Base-by-base conservation (phyloP, 2,797 vertebrate genomes). In the Eidolon dupreanum region DNA sequence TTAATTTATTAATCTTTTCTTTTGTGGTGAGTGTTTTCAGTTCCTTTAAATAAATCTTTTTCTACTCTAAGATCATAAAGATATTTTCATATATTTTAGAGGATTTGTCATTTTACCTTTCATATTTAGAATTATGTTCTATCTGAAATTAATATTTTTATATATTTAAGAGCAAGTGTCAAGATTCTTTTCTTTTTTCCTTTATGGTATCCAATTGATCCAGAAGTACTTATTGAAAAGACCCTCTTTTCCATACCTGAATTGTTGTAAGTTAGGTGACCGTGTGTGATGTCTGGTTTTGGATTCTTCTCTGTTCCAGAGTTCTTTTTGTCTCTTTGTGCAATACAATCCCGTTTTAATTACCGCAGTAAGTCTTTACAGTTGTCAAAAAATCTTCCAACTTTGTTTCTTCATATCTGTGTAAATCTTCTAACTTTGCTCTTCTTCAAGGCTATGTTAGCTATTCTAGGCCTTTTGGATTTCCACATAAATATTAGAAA, bases 371-470 rank as follows among this genome's bases (percentile, higher is more conserved):
- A 77, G 8, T 66, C 61, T 71, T 70, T 6, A 9, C 73, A 84
- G 41, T 61, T 41, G 2, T 91, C 53, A 51, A 26, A 49, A 82
- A 77, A 38, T 84, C 43, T 93, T 94, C n/a, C 49, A 59, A 11
- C 57, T 93, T 95, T 79, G 10, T 89, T 31, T 73, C 68, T 33
- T 94, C 26, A 51, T 79, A 59, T 41, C 36, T 59, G 1, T 46
- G 8, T 33, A 77, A 88, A 33, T 89, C 55, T 94, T 94, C 22
- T 33, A 63, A 19, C 55, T 94, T 95, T 90, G 13, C 85, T 96
- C 20, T 43, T 70, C 65, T n/a, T 94, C 17, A 63, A n/a, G 83
- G 22, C 16, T 81, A 20, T 93, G 70, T 88, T 49, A 71, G 6
- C 38, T 79, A 38, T 86, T 89, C 12, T 43, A 53, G 16, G 13